Evolutionary conservation across 1,140 invertebrate species (phyloP).

Genomic region (Lasioglossum albipes): DNA sequence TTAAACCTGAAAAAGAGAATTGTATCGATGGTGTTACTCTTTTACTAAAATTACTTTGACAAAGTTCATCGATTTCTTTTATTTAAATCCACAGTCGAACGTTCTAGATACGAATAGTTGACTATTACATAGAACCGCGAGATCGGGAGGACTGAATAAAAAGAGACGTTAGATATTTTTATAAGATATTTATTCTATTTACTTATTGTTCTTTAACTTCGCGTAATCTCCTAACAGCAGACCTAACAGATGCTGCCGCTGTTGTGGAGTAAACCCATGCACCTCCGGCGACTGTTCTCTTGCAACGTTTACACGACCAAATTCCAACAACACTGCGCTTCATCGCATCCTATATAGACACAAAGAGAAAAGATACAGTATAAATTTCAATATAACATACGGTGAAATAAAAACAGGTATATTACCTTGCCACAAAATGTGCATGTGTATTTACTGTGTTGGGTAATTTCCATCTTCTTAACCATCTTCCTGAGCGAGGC

Average conservation of each 20-base stretch:
- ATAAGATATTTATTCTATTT: conserved; percentile 59
- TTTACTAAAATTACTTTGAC: conserved; percentile 4
- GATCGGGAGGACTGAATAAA: conserved; percentile 3
- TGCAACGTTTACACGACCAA: conserved; percentile 98
- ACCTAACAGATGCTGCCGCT: conserved; percentile 96
- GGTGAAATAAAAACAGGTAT: not conserved
- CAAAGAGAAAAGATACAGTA: conserved; percentile 27
- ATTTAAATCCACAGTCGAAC: not conserved
- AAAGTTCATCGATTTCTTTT: not conserved
- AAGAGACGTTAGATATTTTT: conserved; percentile 11
- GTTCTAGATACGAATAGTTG: too few relatives aligned
- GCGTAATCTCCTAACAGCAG: conserved; percentile 96
- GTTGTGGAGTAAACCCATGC: conserved; percentile 98
- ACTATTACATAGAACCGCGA: conserved; percentile 14
- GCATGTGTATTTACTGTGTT: conserved; percentile 99
- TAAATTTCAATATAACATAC: not conserved
- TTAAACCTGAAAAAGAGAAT: conserved; percentile 20
- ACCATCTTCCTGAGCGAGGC: conserved; percentile 99
- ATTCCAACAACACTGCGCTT: conserved; percentile 98
- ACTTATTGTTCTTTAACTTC: conserved; percentile 95
- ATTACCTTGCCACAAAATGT: conserved; percentile 99
- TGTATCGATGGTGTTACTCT: not conserved
- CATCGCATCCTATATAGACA: conserved; percentile 94
- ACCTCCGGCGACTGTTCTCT: conserved; percentile 96
- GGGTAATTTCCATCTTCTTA: conserved; percentile 99